Evolutionary conservation across 2,888 invertebrate genomes (phyloP), one percentile per base, ranked within the genome.

Genomic region (Loripinus fragilis): DNA sequence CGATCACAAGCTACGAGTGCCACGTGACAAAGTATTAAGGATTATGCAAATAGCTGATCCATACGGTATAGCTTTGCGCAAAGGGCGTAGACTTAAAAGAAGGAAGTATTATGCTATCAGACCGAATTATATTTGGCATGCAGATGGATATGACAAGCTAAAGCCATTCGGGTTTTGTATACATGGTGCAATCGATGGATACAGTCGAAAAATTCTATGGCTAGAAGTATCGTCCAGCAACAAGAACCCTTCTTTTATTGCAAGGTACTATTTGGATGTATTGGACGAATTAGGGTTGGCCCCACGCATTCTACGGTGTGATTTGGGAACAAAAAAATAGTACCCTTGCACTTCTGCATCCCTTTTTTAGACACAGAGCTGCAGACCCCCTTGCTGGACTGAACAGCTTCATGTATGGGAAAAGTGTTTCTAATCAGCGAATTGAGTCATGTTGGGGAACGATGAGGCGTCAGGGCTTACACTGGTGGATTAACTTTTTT

Each of bases 131-230:
- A 60, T 78, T 38, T 81, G 78, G 76, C 81, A 76, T 35, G 65
- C 76, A 2, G 76, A 75, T 67, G 75, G 75, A 12, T 74, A 80
- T 42, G 80, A 77, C 42, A 76, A 74, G 64, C 52, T 81, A n/a
- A 75, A 81, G 52, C 81, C 71, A 25, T 81, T 38, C 64, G 78
- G 81, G 7, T 71, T 81, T n/a, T 78, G 74, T 42, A 78, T 77
- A 25, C 71, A 75, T 64, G 77, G 50, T 50, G 60, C 69, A 15
- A 70, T 78, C 10, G 78, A 81, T 38, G 71, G 78, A 2, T 76
- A 69, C 65, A 70, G 73, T 66, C 15, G 76, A 42, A 65, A 28
- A 48, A 20, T 74, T 2, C 65, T 78, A 23, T 74, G 78, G 74
- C 48, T 80, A 33, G 76, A 80, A 28, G 76, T 80, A n/a, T 72